Evolutionary conservation across 2,888 invertebrate genomes (phyloP), one percentile per base, ranked within the genome.

Genomic region (Apotomis capreana): DNA sequence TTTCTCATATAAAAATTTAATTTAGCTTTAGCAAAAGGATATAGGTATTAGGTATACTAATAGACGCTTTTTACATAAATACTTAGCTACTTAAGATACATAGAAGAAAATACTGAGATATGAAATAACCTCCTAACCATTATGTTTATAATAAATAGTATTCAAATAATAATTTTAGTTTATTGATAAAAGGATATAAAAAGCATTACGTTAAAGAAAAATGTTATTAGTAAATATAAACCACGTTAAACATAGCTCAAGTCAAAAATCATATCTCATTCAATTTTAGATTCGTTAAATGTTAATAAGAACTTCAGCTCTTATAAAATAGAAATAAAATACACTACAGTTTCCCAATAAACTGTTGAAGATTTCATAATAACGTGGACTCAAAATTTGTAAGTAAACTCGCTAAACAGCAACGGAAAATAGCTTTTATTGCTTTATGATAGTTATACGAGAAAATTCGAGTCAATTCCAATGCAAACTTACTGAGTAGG

Each of bases 401-500:
- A 8, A 15, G 15, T 5, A 54, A 8, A 55, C 15, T 4, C 3
- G 55, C 36, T 40, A 40, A 58, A 51, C 5, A 15, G 46, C 67
- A 58, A 67, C 5, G 6, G 10, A 67, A 26, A 37, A 58, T 6
- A 13, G 15, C 13, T 13, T 26, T 26, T 46, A 49, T 55, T 36
- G 57, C 65, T 26, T 49, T 52, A 52, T 13, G 9, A 58, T 37
- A 58, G 26, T 40, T 40, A 0, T 10, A 63, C 13, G n/a, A n/a
- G 49, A 49, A n/a, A 10, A 6, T 40, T 6, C 0, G 1, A 6
- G 51, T 37, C 49, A 67, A 51, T 67, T 67, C 15, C 37, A 51
- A 44, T 12, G 40, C 58, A 15, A 37, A 15, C 13, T 51, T 37
- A 67, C 37, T 58, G 37, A 9, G 36, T 65, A 65, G 46, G 36